Percentiles rank a stretch among this genome's conserved stretches.
These are phyloP conservation scores for Oreochromis niloticus DNA, from an alignment of 2,113 vertebrate genomes.

Conservation along the genomic window DNA sequence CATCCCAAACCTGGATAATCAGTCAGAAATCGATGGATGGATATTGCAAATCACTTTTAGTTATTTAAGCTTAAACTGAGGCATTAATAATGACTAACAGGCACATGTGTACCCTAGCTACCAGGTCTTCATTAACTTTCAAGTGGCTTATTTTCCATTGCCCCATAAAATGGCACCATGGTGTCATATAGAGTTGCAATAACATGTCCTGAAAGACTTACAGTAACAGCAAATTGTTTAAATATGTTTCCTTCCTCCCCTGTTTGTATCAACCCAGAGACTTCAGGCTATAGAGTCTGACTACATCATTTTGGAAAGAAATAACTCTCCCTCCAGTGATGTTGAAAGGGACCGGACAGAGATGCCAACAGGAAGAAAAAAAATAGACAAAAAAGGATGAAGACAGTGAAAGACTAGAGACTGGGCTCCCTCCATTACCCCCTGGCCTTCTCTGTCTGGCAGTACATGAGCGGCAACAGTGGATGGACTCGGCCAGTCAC, in stretches of 20 bases:
- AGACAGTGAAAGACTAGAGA: constrained; percentile 9
- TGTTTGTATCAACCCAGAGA: background rate
- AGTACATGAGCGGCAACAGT: background rate
- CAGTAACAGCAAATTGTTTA: background rate
- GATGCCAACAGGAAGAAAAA: background rate
- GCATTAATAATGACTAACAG: background rate
- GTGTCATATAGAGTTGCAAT: background rate
- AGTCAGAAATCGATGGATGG: background rate
- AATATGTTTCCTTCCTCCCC: background rate
- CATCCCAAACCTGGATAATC: background rate
- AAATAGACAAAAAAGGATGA: background rate
- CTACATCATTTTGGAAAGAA: background rate
- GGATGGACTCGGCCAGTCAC: constrained; percentile 34
- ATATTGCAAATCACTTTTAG: background rate
- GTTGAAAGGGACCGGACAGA: constrained; percentile 1
- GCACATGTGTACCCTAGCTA: fast-evolving
- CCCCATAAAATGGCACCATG: background rate
- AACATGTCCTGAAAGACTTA: background rate
- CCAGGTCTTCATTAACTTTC: background rate
- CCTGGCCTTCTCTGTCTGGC: constrained; percentile 34
- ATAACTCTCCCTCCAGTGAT: background rate
- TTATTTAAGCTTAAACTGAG: background rate
- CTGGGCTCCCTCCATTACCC: constrained; percentile 30
- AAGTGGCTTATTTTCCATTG: background rate
- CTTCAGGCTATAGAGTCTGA: background rate